These are phyloP conservation scores for Notoglanidium macrostoma DNA, from an alignment of 2,797 vertebrate species.

Conservation along the genomic window DNA sequence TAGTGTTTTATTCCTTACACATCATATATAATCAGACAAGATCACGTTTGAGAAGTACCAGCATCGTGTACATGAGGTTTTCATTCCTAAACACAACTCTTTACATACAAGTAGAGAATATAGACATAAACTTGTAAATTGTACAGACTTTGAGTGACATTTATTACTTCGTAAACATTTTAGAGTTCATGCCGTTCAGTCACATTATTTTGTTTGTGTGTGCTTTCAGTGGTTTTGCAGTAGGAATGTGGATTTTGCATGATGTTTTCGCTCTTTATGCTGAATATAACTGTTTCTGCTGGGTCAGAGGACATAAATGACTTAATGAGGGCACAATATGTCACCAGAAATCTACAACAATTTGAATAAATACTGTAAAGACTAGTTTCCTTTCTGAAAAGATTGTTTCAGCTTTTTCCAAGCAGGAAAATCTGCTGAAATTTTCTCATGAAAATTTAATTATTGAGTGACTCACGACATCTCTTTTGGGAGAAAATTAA, in stretches of 20 bases:
- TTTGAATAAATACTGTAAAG: background rate
- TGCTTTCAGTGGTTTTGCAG: background rate
- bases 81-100: background rate
- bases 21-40: background rate
- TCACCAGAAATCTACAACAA: background rate
- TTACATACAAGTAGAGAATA: background rate
- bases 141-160: background rate
- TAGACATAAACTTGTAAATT: background rate
- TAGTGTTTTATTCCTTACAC: background rate
- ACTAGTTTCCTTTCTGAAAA: background rate
- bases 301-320: background rate
- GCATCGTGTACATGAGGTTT: background rate
- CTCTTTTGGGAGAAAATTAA: background rate
- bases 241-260: background rate
- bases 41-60: background rate
- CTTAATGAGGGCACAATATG: background rate
- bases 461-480: background rate
- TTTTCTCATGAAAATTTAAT: constrained; percentile 7
- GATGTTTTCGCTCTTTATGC: background rate
- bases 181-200: background rate
- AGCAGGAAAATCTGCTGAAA: background rate
- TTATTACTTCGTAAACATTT: background rate
- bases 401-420: background rate
- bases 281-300: background rate
- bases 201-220: background rate